Conservation (phyloP, 2,888 invertebrate genomes). For the Ptychoptera contaminata region DNA sequence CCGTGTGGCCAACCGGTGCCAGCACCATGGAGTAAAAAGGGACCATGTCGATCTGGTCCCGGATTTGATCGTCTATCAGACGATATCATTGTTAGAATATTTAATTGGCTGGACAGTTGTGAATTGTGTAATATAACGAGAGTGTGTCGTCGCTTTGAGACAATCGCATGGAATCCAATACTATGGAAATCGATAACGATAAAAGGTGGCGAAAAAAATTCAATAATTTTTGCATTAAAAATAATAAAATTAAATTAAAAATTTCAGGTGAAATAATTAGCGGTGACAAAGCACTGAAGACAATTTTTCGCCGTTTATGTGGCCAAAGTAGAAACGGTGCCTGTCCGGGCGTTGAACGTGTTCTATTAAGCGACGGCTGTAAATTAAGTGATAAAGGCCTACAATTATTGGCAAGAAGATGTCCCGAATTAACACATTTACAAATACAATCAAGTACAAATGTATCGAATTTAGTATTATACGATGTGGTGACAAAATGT, state of each 20-base stretch:
- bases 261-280: slow-evolving; percentile 6
- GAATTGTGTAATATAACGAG: slow-evolving; percentile 58
- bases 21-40: slow-evolving; percentile 30
- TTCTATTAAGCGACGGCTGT: slow-evolving; percentile 50
- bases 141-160: slow-evolving; percentile 61
- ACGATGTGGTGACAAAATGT: slow-evolving; percentile 64
- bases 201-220: slow-evolving; percentile 30
- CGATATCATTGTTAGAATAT: slow-evolving; percentile 49
- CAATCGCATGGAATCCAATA: slow-evolving; percentile 59
- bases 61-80: slow-evolving; percentile 48
- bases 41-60: slow-evolving; percentile 28
- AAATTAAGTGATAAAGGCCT: slow-evolving; percentile 65
- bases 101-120: slow-evolving; percentile 51
- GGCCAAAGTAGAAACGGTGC: slow-evolving; percentile 50
- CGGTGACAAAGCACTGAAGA: slow-evolving; percentile 48
- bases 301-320: slow-evolving; percentile 45
- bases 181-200: slow-evolving; percentile 56
- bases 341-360: slow-evolving; percentile 48
- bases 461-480: slow-evolving; percentile 60
- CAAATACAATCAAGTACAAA: slow-evolving; percentile 60
- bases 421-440: slow-evolving; percentile 66
- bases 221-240: neutral
- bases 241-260: slow-evolving; percentile 15
- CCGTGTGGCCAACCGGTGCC: slow-evolving; percentile 23
- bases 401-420: slow-evolving; percentile 56